Evolutionary conservation across 2,113 vertebrate genomes (phyloP).

Genomic region (Rhadina sibilatrix): DNA sequence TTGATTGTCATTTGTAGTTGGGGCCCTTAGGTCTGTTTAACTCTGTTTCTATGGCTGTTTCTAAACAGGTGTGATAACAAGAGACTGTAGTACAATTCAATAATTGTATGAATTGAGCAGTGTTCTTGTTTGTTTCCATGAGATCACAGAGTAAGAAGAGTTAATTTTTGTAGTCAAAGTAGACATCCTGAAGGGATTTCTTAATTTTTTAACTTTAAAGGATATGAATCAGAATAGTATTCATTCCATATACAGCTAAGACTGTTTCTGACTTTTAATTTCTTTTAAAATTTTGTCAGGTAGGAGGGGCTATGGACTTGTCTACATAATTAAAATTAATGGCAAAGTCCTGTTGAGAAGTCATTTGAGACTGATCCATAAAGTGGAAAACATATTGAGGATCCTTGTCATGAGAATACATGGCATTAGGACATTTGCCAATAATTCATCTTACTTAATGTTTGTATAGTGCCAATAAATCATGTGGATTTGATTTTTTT

Average conservation of each 20-base stretch:
- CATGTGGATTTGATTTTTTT: background rate
- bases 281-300: background rate
- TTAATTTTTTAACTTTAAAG: background rate
- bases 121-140: background rate
- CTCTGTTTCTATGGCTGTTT: background rate
- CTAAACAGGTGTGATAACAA: background rate
- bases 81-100: background rate
- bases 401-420: background rate
- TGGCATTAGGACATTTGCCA: background rate
- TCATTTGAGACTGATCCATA: background rate
- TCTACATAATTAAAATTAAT: background rate
- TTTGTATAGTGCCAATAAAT: background rate
- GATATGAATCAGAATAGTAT: background rate
- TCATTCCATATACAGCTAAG: background rate
- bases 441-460: background rate
- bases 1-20: background rate
- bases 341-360: background rate
- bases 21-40: background rate
- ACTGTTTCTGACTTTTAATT: background rate
- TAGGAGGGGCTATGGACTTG: background rate
- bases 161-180: background rate
- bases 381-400: background rate
- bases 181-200: background rate
- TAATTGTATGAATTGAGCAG: background rate
- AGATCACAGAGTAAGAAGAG: background rate